Evolutionary conservation across 2,888 invertebrate species (phyloP), one percentile per base, ranked within the genome.

Genomic region (Spodoptera littoralis): DNA sequence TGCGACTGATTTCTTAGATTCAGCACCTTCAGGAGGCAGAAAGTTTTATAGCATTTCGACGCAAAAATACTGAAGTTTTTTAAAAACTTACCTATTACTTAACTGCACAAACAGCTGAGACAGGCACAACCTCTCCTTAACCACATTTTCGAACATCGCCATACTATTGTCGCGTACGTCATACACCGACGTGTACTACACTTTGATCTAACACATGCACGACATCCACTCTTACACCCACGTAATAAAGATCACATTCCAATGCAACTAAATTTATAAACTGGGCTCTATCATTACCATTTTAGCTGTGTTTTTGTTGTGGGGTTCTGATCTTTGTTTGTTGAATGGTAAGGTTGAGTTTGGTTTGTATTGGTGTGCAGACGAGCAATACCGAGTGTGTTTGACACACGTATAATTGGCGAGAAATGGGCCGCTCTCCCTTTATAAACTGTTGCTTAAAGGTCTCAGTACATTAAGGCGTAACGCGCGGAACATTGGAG

Each of bases 401-500:
- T 88, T 92, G 92, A 91, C 91, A 90, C 85, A 83, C 86, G 89
- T 90, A 90, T 92, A 93, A 93, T 93, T 93, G 92, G 89, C 90
- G 91, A 87, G 91, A 91, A 92, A 92, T 91, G 92, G 90, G 88
- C 88, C 87, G 72, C 79, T 73, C 80, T 79, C 86, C 87, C 86
- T 83, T 81, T 85, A 85, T 85, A 86, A 88, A 91, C 90, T 90
- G 90, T 88, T 88, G 87, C 87, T 81, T 79, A 77, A 64, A 77
- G 79, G 79, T 71, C 53, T 54, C 66, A 59, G 63, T 63, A 73
- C 68, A 77, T 76, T 76, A 80, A 44, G 41, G 61, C 70, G 72
- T 77, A 79, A 76, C 75, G 58, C 41, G 56, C 52, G 77, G 77
- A 74, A 72, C 70, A 66, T 83, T 68, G 45, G 47, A 65, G 51